Base-by-base conservation (phyloP, 2,888 invertebrate species). In the Lasiommata megera region DNA sequence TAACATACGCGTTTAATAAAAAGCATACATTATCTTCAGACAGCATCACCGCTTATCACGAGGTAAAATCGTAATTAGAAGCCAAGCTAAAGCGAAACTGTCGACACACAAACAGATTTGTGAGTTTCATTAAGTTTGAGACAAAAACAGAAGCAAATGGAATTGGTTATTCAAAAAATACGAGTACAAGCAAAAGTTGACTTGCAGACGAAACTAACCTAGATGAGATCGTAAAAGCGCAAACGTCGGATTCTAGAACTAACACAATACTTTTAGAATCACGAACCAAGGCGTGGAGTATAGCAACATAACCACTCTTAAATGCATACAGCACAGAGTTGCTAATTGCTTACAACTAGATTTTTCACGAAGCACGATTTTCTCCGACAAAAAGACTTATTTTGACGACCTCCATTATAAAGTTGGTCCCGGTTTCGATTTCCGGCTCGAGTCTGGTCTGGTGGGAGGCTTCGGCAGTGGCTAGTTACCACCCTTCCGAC, bases 81-180 rank as follows among this genome's bases (percentile, higher is more conserved):
- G 46, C 28, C 5, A 46, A 31, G 46, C 6, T 9, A 44, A 8
- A 12, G 29, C 16, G 14, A 46, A 46, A 29, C 31, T 11, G 16
- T 29, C 28, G 9, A 11, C 29, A 31, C 29, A 12, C 9, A 28
- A 14, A 28, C n/a, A 46, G 29, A 46, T 29, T 43, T 43, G 28
- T 44, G 28, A 44, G 29, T 6, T 12, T 28, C 43, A 44, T 44
- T 44, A 23, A n/a, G 7, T 44, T 17, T 17, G 23, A 44, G 28
- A 29, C 12, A 8, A 14, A 8, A 7, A 6, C 6, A 23, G 6
- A 12, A 1, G 11, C 18, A 23, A 23, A 16, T 29, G 44, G 16
- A 29, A 8, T 16, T 16, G 29, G 31, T 29, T 46, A 46, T 46
- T 46, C 29, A 46, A 46, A 46, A 46, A 16, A 16, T 16, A 43